phyloP scores from a whole-genome alignment of 37 sponge, comb jelly and placozoan genomes.

The Eunapius fragilis region DNA sequence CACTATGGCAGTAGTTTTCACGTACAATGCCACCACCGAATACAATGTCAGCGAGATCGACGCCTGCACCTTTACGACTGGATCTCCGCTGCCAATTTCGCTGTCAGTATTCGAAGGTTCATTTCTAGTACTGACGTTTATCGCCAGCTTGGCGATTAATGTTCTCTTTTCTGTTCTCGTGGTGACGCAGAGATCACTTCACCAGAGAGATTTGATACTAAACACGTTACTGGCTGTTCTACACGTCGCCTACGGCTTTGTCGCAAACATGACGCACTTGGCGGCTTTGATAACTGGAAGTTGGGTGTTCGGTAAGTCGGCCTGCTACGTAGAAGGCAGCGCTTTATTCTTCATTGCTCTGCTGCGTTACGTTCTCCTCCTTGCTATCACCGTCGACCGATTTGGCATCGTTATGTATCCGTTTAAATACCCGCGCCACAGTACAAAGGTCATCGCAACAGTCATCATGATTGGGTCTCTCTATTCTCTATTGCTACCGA shows the following conservation, averaged over 20 bases:
- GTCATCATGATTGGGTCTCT: not conserved
- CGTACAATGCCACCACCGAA: not conserved
- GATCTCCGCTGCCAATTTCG: not conserved
- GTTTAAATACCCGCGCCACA: not conserved
- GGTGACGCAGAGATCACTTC: not conserved
- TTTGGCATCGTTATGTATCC: not conserved
- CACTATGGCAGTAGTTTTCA: not conserved
- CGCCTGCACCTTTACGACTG: not conserved
- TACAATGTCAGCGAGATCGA: not conserved
- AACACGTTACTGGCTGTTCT: not conserved
- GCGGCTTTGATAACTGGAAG: not conserved
- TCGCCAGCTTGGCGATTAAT: not conserved
- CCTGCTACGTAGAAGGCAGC: not conserved
- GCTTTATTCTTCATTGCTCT: not conserved
- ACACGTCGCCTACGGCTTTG: not conserved
- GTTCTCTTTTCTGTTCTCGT: not conserved
- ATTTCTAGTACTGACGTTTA: not conserved
- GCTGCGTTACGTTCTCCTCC: not conserved
- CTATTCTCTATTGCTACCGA: not conserved
- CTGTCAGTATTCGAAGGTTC: not conserved
- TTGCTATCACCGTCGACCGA: not conserved
- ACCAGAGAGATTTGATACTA: not conserved
- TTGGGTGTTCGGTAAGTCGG: not conserved
- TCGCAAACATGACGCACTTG: not conserved
- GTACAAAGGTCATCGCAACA: not conserved